Conservation (phyloP, 2,888 invertebrate genomes). For the Smittia aterrima region DNA sequence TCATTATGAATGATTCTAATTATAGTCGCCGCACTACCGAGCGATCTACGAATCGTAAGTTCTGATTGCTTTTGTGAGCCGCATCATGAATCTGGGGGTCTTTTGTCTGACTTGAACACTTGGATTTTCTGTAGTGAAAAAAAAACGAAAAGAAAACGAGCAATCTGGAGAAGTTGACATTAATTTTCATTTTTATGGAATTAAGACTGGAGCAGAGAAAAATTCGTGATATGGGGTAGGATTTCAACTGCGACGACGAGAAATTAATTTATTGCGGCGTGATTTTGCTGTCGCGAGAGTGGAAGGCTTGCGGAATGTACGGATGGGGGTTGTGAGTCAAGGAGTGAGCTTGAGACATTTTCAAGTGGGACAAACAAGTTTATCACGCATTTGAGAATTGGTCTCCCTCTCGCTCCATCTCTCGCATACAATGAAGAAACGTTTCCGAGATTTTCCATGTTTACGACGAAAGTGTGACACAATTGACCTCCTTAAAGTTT, state of each 20-base stretch:
- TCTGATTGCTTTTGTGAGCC: slow-evolving; percentile 18
- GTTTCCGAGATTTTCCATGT: slow-evolving; percentile 4
- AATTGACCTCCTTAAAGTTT: slow-evolving; percentile 28
- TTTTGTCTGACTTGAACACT: slow-evolving; percentile 18
- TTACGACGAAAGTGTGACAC: slow-evolving; percentile 25
- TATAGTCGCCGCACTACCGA: not conserved
- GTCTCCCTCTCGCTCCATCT: too few species aligned
- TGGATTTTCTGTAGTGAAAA: slow-evolving; percentile 15
- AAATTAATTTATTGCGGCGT: slow-evolving; percentile 41
- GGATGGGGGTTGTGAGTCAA: not conserved
- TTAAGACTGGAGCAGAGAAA: slow-evolving; percentile 29
- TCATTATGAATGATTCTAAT: slow-evolving; percentile 30
- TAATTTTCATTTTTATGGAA: slow-evolving; percentile 38
- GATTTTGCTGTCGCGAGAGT: slow-evolving; percentile 13
- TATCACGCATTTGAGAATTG: too few species aligned
- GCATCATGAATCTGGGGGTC: slow-evolving; percentile 31
- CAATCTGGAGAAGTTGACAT: slow-evolving; percentile 22
- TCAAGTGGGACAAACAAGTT: not conserved
- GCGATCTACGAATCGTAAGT: slow-evolving; percentile 31
- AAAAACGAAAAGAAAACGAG: slow-evolving; percentile 29
- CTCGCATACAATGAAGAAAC: too few species aligned
- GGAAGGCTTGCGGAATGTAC: not conserved
- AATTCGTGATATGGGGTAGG: slow-evolving; percentile 40
- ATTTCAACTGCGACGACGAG: not conserved
- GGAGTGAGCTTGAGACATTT: not conserved